phyloP scores from a whole-genome alignment of 2,113 vertebrate species.

The Silurus glanis region DNA sequence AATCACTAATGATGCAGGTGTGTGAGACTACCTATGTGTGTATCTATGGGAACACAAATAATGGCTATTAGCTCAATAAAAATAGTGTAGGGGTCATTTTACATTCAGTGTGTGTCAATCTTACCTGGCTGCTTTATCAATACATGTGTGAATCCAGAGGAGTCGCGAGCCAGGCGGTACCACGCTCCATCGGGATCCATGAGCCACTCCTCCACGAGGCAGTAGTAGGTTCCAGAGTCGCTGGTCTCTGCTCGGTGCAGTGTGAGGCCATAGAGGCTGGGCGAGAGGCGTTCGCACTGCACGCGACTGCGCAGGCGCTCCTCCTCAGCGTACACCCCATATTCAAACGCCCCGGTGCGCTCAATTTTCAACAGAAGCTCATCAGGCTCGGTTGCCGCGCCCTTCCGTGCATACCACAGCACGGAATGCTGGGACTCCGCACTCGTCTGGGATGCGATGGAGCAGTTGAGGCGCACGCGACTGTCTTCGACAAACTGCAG shows the following conservation, averaged over 20 bases:
- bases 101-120: conserved; percentile 1
- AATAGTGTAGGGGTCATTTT: neutral
- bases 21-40: neutral
- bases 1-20: neutral
- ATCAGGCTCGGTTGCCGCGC: conserved; percentile 71
- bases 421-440: conserved; percentile 87
- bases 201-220: conserved; percentile 96
- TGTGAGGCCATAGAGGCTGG: conserved; percentile 85
- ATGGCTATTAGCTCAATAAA: neutral
- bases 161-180: conserved; percentile 85
- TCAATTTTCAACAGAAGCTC: conserved; percentile 94
- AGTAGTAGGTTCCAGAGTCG: conserved; percentile 94
- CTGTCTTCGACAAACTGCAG: conserved; percentile 85
- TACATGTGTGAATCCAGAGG: conserved; percentile 85
- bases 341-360: conserved; percentile 83
- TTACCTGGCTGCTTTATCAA: conserved; percentile 88
- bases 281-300: conserved; percentile 83
- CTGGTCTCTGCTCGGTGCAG: conserved; percentile 86
- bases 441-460: conserved; percentile 86
- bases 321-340: conserved; percentile 88
- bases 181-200: conserved; percentile 81
- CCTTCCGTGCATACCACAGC: conserved; percentile 87
- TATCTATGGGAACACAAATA: neutral
- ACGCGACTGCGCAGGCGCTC: conserved; percentile 85
- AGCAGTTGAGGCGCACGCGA: conserved; percentile 87